Evolutionary conservation across 2,797 vertebrate species (phyloP).

Genomic region (Diplodus sargus): DNA sequence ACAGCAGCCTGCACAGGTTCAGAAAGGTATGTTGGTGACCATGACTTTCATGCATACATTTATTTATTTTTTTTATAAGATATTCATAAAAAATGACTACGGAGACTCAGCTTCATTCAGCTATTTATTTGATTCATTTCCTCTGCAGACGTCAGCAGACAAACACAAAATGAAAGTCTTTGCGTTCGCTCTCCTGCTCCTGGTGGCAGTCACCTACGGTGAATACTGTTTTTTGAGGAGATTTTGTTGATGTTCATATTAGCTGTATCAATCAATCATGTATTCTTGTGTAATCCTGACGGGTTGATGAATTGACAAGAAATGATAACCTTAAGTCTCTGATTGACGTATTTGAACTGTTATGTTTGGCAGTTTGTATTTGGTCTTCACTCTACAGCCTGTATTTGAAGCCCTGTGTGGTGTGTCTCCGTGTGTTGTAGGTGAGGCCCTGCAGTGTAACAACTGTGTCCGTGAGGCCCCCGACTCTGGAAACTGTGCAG

Average conservation of each 20-base stretch:
- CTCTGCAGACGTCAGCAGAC: slow-evolving; percentile 7
- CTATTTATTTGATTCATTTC: not conserved
- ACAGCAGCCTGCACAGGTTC: slow-evolving; percentile 23
- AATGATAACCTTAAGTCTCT: not conserved
- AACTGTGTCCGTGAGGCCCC: slow-evolving; percentile 30
- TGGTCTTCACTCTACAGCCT: too few species aligned
- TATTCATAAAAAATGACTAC: too few species aligned
- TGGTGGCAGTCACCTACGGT: slow-evolving; percentile 29
- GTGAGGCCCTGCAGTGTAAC: slow-evolving; percentile 25
- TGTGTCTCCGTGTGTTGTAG: not conserved
- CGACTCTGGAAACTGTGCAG: slow-evolving; percentile 11
- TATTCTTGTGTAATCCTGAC: not conserved
- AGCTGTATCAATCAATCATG: too few species aligned
- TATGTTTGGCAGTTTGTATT: too few species aligned
- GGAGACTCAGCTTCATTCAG: not conserved
- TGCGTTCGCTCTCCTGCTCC: slow-evolving; percentile 37
- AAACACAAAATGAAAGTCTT: slow-evolving; percentile 30
- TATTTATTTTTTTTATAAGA: not conserved
- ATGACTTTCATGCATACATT: too few species aligned
- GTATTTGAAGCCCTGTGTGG: too few species aligned
- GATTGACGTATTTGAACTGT: not conserved
- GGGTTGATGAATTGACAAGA: too few species aligned
- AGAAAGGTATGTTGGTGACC: slow-evolving; percentile 3
- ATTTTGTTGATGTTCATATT: too few species aligned
- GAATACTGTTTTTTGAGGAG: not conserved